Percentiles rank a stretch among this genome's conserved stretches.
Evolutionary conservation across 2,888 invertebrate species (phyloP).

Genomic region (Hirtodrosophila confusa): DNA sequence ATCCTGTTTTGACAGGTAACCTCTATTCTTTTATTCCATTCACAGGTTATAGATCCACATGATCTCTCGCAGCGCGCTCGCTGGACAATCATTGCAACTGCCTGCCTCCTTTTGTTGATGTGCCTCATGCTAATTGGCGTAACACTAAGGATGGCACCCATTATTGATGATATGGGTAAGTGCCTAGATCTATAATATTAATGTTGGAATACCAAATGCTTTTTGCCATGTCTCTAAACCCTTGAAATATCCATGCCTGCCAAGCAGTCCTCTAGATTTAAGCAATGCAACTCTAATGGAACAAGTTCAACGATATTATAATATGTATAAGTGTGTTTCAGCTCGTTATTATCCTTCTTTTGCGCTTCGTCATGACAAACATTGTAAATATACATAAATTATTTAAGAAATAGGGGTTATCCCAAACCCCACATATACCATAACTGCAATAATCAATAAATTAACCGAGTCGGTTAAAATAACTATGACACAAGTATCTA

Average conservation of each 20-base stretch:
- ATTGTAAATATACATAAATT: conserved; percentile 58
- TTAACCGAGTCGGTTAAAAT: conserved; percentile 9
- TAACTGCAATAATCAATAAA: conserved; percentile 3
- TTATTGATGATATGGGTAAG: conserved; percentile 98
- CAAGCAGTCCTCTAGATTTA: conserved; percentile 56
- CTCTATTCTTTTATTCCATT: not conserved
- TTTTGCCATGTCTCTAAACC: conserved; percentile 17
- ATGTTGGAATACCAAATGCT: conserved; percentile 40
- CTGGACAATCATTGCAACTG: conserved; percentile 96
- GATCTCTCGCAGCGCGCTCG: conserved; percentile 93
- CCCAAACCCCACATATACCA: conserved; percentile 1
- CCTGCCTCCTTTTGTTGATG: conserved; percentile 93
- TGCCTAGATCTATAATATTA: conserved; percentile 60
- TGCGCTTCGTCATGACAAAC: conserved; percentile 38
- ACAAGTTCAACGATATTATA: conserved; percentile 55
- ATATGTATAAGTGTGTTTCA: conserved; percentile 22
- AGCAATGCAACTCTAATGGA: conserved; percentile 62
- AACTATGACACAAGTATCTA: conserved; percentile 48
- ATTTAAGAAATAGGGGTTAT: not conserved
- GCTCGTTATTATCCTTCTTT: conserved; percentile 51
- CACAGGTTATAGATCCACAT: conserved; percentile 89
- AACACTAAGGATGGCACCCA: conserved; percentile 96
- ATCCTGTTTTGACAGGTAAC: not conserved
- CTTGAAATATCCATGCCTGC: conserved; percentile 43
- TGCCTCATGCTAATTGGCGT: conserved; percentile 95